These are phyloP conservation scores for Scaptomyza hsui DNA, from an alignment of 1,140 invertebrate species.

Conservation along the genomic window DNA sequence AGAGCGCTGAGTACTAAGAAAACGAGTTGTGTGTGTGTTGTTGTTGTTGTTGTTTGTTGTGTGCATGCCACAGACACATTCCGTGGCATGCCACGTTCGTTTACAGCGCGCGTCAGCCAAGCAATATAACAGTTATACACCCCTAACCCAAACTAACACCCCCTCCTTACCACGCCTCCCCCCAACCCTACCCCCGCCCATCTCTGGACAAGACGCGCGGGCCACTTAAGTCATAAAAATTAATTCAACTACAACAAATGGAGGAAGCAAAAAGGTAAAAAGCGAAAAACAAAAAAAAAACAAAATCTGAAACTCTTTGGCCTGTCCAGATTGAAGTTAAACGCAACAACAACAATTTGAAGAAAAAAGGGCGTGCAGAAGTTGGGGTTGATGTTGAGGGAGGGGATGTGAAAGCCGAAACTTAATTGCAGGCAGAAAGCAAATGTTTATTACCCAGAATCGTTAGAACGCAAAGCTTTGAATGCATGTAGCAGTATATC, in stretches of 20 bases:
- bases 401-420: not conserved
- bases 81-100: conserved; percentile 75
- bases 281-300: conserved; percentile 17
- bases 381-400: too few species aligned
- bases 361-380: not conserved
- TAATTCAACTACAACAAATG: conserved; percentile 41
- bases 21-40: conserved; percentile 41
- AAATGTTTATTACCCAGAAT: conserved; percentile 13
- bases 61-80: conserved; percentile 68
- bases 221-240: conserved; percentile 80
- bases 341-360: not conserved
- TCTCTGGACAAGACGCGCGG: conserved; percentile 2
- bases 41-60: conserved; percentile 5
- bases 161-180: not conserved
- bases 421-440: conserved; percentile 26
- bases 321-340: conserved; percentile 8
- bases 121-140: conserved; percentile 72
- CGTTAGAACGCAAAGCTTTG: conserved; percentile 7
- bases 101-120: conserved; percentile 72
- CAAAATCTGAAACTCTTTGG: conserved; percentile 15
- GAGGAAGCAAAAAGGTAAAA: conserved; percentile 28
- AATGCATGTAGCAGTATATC: conserved; percentile 16
- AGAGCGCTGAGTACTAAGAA: not conserved
- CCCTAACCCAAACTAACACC: not conserved
- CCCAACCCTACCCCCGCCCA: not conserved